Conservation (phyloP, 2,797 vertebrate genomes). For the Enteromius thamalakanensis region DNA sequence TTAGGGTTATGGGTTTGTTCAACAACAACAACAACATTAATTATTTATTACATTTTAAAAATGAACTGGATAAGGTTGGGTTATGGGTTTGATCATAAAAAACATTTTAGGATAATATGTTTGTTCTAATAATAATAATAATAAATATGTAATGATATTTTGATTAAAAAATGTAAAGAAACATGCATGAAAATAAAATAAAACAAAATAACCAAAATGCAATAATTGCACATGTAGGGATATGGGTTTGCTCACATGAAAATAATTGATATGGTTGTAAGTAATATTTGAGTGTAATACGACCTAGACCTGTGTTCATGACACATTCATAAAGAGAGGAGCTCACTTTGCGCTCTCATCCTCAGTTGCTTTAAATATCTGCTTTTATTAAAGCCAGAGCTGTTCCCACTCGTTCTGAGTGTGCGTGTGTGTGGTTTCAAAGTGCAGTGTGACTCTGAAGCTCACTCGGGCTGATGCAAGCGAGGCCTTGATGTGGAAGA, state of each 20-base stretch:
- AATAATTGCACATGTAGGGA: neutral
- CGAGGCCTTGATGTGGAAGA: constrained; percentile 33
- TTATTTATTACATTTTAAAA: neutral
- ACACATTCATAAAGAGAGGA: neutral
- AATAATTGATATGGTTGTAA: neutral
- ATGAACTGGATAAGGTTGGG: neutral
- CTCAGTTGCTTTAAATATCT: constrained; percentile 73
- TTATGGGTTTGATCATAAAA: neutral
- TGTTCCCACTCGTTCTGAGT: constrained; percentile 53
- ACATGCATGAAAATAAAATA: neutral
- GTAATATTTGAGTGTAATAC: neutral
- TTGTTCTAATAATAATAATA: neutral
- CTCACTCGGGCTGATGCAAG: constrained; percentile 35
- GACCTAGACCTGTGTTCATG: neutral
- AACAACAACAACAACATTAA: neutral
- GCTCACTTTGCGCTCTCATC: neutral
- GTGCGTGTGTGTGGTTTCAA: constrained; percentile 37
- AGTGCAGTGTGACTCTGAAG: constrained; percentile 34
- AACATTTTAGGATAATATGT: neutral
- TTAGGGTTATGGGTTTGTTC: neutral
- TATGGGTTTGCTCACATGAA: neutral
- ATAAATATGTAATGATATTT: neutral
- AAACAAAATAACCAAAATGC: neutral
- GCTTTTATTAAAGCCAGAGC: constrained; percentile 66
- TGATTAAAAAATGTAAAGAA: neutral